Conservation (phyloP, 2,797 vertebrate species). For the Coendou prehensilis region DNA sequence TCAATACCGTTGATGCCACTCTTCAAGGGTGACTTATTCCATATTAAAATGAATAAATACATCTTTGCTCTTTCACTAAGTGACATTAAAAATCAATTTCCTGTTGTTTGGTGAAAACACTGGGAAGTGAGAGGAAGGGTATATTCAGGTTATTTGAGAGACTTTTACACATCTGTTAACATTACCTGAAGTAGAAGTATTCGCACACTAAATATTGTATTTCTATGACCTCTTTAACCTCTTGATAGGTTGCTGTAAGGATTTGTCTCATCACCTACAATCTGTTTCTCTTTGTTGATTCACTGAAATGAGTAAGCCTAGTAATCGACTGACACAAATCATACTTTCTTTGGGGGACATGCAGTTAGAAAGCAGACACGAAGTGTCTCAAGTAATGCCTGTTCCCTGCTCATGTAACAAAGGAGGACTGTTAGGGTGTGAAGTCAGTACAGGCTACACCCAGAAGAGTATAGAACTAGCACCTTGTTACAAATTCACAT, state of each 20-base stretch:
- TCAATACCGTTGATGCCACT: neutral
- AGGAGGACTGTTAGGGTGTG: neutral
- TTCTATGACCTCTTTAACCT: neutral
- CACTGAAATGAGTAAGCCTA: constrained; percentile 54
- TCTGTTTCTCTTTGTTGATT: constrained; percentile 52
- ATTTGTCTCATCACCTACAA: constrained; percentile 45
- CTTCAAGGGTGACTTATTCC: neutral
- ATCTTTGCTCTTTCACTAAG: neutral
- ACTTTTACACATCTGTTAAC: neutral
- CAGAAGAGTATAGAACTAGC: neutral
- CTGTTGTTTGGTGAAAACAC: neutral
- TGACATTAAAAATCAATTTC: neutral
- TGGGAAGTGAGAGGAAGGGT: neutral
- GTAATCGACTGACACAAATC: constrained; percentile 54
- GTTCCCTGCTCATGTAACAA: constrained; percentile 23
- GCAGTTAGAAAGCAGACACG: constrained; percentile 49
- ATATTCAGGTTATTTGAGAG: neutral
- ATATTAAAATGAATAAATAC: constrained; percentile 6
- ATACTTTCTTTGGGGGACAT: constrained; percentile 32
- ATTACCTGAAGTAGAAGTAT: neutral
- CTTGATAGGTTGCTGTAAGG: neutral
- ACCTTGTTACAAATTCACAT: constrained; percentile 38
- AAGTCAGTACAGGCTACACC: neutral
- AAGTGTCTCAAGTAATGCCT: constrained; percentile 58
- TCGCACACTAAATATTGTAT: neutral